Evolutionary conservation across 2,888 invertebrate genomes (phyloP).

Genomic region (Phrixothrix hirtus): DNA sequence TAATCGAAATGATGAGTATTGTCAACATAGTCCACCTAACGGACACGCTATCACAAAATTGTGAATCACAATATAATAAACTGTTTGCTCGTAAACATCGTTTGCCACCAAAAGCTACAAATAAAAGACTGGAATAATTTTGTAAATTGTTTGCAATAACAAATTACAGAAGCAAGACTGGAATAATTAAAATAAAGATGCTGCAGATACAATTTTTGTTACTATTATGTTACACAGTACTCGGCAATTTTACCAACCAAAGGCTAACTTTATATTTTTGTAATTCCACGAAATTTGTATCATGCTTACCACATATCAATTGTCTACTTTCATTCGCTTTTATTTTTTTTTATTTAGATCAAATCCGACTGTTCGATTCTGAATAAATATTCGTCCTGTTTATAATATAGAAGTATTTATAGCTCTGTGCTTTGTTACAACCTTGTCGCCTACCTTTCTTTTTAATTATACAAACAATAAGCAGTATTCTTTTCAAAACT

Average conservation of each 20-base stretch:
- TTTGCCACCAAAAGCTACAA: conserved; percentile 20
- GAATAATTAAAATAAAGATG: conserved; percentile 9
- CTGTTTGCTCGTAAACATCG: neutral
- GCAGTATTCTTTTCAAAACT: neutral
- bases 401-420: too few species aligned
- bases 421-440: too few species aligned
- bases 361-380: conserved; percentile 6
- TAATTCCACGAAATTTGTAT: conserved; percentile 11
- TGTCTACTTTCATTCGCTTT: conserved; percentile 2
- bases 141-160: conserved; percentile 25
- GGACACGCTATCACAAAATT: conserved; percentile 37
- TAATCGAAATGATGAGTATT: conserved; percentile 36
- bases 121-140: conserved; percentile 24
- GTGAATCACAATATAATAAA: too few species aligned
- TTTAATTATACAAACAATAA: neutral
- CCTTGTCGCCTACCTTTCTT: neutral
- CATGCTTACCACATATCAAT: conserved; percentile 28
- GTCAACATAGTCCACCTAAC: conserved; percentile 35
- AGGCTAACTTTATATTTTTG: conserved; percentile 24
- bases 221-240: conserved; percentile 13
- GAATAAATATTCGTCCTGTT: neutral
- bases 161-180: conserved; percentile 20
- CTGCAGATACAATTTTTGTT: conserved; percentile 15
- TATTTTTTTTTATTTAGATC: conserved; percentile 4
- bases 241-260: conserved; percentile 24